Base-by-base conservation (phyloP, 2,888 invertebrate genomes). In the Eupithecia vulgata region DNA sequence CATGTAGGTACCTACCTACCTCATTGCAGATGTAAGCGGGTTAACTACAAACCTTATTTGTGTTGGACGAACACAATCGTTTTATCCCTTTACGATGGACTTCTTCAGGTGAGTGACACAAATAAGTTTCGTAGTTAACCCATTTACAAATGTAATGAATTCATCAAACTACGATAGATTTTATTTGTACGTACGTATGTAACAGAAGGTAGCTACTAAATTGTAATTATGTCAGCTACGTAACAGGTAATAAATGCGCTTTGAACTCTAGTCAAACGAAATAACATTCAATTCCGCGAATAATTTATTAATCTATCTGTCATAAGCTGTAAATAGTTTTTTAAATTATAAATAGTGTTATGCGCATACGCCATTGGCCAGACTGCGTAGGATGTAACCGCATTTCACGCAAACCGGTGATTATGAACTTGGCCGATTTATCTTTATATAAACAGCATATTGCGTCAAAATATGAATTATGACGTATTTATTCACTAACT, bases 391-490 rank as follows among this genome's bases (percentile, higher is more conserved):
- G 74, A 62, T 12, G 67, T 62, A 66, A 68, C 62, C 74, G 68
- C 74, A 71, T 74, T 74, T 71, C 52, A 69, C 71, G 48, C 64
- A 48, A 65, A 68, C 68, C 42, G 42, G 37, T 42, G n/a, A 48
- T 74, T 68, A 69, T 69, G 74, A 71, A 74, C 74, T 74, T 74
- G 74, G 65, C 68, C 74, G 62, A 74, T 71, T 74, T 74, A 73
- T 73, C 59, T 67, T 57, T 70, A 73, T 73, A 69, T 72, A 61
- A 61, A 68, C 25, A 30, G 61, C 61, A 57, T 37, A 65, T 65
- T 65, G 21, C 65, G 40, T 37, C 21, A 65, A 65, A 65, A 65
- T 65, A 42, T 65, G 37, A 21, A 5, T 21, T 17, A 25, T 13
- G 21, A 12, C 40, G 40, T 65, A 10, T 65, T 65, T 40, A 25